Conservation (phyloP, 2,888 invertebrate genomes). For the Apeira syringaria region DNA sequence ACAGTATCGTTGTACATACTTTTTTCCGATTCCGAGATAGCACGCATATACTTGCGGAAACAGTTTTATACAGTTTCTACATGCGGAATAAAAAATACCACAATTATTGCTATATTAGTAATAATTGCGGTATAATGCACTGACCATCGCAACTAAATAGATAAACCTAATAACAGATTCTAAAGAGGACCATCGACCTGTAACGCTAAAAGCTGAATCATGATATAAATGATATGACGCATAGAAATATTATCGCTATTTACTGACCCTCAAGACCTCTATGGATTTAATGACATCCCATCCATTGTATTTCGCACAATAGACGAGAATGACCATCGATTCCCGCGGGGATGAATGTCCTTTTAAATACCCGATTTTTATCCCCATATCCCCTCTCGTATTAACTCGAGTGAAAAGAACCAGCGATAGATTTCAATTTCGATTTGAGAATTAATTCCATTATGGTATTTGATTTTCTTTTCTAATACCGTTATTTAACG, state of each 20-base stretch:
- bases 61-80: too few relatives aligned
- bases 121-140: too few relatives aligned
- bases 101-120: too few relatives aligned
- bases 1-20: too few relatives aligned
- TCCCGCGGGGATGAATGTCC: conserved; percentile 12
- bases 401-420: conserved; percentile 13
- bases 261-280: background rate
- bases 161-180: background rate
- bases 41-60: too few relatives aligned
- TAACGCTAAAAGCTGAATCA: background rate
- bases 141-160: too few relatives aligned
- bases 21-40: too few relatives aligned
- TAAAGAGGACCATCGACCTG: background rate
- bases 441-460: conserved; percentile 3
- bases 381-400: conserved; percentile 7
- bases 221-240: background rate
- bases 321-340: conserved; percentile 12
- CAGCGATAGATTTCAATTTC: conserved; percentile 14
- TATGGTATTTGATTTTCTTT: background rate
- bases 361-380: conserved; percentile 11
- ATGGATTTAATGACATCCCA: conserved; percentile 14
- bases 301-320: conserved; percentile 13
- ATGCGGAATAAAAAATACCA: too few relatives aligned
- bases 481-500: background rate
- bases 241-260: background rate